A percentile compares a stretch with the other conserved stretches of the same genome.
Conservation (phyloP, 2,888 invertebrate genomes). For the Spicauda simplicius region DNA sequence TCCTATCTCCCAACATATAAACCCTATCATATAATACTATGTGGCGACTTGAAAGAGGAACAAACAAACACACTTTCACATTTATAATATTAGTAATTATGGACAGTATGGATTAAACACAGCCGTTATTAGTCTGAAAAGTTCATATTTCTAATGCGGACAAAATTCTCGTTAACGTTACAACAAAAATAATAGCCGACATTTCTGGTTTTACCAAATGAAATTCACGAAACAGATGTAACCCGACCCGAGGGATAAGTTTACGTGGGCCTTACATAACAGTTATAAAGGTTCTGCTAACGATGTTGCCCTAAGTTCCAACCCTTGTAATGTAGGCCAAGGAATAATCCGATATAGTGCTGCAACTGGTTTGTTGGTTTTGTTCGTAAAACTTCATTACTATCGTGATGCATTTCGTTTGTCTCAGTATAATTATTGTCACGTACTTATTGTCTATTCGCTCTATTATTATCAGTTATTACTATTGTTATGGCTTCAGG, state of each 20-base stretch:
- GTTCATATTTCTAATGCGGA: no score
- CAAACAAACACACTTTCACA: no score
- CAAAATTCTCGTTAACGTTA: neutral
- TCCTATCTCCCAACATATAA: no score
- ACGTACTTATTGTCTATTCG: no score
- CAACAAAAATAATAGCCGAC: neutral
- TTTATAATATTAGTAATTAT: no score
- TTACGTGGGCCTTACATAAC: constrained; percentile 35
- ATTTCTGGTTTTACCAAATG: neutral
- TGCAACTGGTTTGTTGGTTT: constrained; percentile 25
- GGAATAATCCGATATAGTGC: constrained; percentile 14
- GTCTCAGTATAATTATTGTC: no score
- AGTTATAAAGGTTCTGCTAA: constrained; percentile 37
- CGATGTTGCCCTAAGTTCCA: constrained; percentile 34
- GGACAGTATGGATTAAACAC: no score
- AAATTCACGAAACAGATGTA: constrained; percentile 15
- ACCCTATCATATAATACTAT: no score
- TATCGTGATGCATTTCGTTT: neutral
- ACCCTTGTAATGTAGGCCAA: constrained; percentile 36
- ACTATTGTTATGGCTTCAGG: no score
- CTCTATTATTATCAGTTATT: no score
- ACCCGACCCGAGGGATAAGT: constrained; percentile 21
- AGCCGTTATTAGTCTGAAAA: no score
- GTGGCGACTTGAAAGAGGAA: no score
- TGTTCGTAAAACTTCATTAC: neutral